Percentiles rank a stretch among this genome's conserved stretches.
These are phyloP conservation scores for Oophaga pumilio DNA, from an alignment of 2,113 vertebrate genomes.

Conservation along the genomic window DNA sequence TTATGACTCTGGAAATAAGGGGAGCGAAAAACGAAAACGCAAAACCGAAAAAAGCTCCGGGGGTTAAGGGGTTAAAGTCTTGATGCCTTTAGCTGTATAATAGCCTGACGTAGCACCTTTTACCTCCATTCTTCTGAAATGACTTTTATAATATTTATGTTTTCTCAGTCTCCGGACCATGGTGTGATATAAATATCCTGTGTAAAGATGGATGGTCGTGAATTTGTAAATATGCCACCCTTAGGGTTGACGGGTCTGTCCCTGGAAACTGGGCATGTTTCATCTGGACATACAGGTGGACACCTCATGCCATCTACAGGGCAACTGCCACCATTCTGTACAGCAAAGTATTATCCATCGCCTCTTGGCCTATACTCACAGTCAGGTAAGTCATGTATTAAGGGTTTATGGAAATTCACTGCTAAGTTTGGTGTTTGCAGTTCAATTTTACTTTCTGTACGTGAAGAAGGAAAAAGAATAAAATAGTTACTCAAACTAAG, in stretches of 20 bases:
- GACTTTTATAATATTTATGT: background rate
- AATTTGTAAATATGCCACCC: conserved; percentile 90
- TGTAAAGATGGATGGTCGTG: conserved; percentile 97
- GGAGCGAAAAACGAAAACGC: too few species aligned
- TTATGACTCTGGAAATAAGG: too few species aligned
- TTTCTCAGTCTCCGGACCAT: conserved; percentile 25
- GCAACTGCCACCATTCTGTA: conserved; percentile 82
- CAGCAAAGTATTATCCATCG: conserved; percentile 87
- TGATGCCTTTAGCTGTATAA: background rate
- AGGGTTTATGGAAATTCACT: background rate
- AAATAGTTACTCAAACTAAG: too few species aligned
- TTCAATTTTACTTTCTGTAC: too few species aligned
- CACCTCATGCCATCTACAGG: conserved; percentile 83
- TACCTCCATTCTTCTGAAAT: background rate
- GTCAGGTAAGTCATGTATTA: conserved; percentile 78
- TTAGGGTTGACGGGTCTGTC: conserved; percentile 87
- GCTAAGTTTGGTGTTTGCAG: background rate
- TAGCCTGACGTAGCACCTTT: background rate
- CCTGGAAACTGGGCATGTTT: conserved; percentile 89
- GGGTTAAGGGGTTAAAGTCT: too few species aligned
- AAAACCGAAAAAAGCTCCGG: too few species aligned
- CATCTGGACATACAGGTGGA: conserved; percentile 79
- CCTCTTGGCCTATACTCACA: conserved; percentile 89
- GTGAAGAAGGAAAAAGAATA: too few species aligned
- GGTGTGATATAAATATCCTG: conserved; percentile 50